These are phyloP conservation scores for Diachasma alloeum DNA, from an alignment of 1,140 invertebrate species.

Conservation along the genomic window DNA sequence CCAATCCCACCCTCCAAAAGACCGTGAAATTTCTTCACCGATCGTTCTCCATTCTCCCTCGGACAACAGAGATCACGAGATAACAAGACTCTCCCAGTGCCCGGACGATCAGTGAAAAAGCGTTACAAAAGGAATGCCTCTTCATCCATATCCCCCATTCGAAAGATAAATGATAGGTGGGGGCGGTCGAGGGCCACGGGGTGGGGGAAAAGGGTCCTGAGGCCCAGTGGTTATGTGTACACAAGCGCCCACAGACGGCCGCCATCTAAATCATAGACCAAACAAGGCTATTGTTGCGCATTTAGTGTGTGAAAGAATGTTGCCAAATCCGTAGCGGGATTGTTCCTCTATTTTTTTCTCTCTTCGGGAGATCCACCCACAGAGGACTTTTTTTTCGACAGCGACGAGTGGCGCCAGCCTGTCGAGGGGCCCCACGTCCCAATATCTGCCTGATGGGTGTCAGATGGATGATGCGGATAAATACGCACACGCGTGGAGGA, in stretches of 20 bases:
- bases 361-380: background rate
- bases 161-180: conserved; percentile 52
- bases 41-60: background rate
- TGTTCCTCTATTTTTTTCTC: conserved; percentile 20
- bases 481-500: conserved; percentile 5
- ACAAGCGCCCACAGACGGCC: conserved; percentile 35
- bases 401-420: conserved; percentile 52
- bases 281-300: conserved; percentile 60
- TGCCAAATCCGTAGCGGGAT: conserved; percentile 52
- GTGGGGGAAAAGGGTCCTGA: background rate
- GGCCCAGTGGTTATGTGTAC: background rate
- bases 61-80: conserved; percentile 30
- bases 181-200: background rate
- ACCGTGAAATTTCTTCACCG: background rate
- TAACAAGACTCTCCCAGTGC: background rate
- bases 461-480: background rate
- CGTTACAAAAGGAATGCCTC: conserved; percentile 39
- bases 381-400: conserved; percentile 4
- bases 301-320: conserved; percentile 61
- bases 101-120: conserved; percentile 6
- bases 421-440: conserved; percentile 34
- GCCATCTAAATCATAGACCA: conserved; percentile 57
- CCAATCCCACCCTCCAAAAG: background rate
- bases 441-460: background rate
- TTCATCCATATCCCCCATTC: conserved; percentile 28